These are phyloP conservation scores for Etheostoma cragini DNA, from an alignment of 2,113 vertebrate genomes.

Conservation along the genomic window DNA sequence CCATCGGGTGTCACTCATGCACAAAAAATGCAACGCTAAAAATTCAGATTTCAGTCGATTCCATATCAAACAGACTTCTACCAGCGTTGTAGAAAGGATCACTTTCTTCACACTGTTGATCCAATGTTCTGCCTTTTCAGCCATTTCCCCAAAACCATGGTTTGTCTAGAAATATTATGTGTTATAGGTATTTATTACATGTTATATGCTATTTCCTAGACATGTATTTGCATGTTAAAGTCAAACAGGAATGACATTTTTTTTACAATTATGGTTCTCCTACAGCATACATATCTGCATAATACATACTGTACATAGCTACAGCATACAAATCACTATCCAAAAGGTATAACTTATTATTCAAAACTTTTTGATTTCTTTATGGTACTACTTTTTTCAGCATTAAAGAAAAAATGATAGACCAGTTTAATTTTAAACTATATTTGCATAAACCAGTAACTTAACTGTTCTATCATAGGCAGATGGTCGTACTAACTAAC, in stretches of 20 bases:
- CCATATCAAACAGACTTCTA: neutral
- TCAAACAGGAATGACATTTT: neutral
- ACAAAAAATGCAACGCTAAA: slow-evolving; percentile 55
- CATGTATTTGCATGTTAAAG: slow-evolving; percentile 4
- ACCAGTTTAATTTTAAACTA: neutral
- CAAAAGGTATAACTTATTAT: neutral
- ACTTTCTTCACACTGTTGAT: neutral
- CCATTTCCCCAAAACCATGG: neutral
- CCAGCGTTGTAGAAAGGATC: neutral
- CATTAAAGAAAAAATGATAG: neutral
- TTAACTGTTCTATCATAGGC: neutral
- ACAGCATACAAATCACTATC: slow-evolving; percentile 5
- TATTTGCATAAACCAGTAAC: neutral
- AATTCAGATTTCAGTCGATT: neutral
- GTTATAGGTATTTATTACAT: neutral
- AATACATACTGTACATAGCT: slow-evolving; percentile 3
- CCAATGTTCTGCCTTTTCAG: neutral
- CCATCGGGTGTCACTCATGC: slow-evolving; percentile 82
- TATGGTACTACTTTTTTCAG: neutral
- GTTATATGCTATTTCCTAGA: slow-evolving; percentile 1
- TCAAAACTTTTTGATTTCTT: slow-evolving; percentile 9
- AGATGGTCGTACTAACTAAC: neutral
- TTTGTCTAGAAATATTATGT: neutral
- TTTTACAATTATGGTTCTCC: neutral
- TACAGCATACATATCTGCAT: neutral